Evolutionary conservation across 2,888 invertebrate genomes (phyloP), one percentile per base, ranked within the genome.

Genomic region (Epiblema foenella): DNA sequence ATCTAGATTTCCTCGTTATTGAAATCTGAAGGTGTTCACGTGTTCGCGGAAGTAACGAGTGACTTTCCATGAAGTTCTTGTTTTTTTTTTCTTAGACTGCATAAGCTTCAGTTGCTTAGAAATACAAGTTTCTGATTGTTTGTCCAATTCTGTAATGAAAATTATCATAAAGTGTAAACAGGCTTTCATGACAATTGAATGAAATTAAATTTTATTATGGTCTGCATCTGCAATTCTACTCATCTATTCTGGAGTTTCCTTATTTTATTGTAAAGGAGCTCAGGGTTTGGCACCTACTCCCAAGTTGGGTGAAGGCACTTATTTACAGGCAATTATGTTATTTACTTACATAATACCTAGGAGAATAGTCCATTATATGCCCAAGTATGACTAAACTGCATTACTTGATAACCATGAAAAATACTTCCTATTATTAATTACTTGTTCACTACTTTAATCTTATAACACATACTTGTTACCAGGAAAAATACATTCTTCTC

Each of bases 21-120:
- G 39, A 59, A 57, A 59, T 33, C 29, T 18, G 10, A 51, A 67
- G 24, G 3, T 60, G 49, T 70, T 42, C 5, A 56, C 57, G 42
- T 56, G 46, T 52, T 56, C 42, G 15, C 46, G 62, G 67, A 62
- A 71, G 71, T 62, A 56, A 54, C 33, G n/a, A 37, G 20, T 18
- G 37, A 52, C 20, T 37, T 62, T 4, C n/a, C 20, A 20, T 5
- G n/a, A 24, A 24, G 24, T 24, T 42, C 15, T 0, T 15, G 12
- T 2, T 42, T 42, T 42, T 42, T n/a, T 5, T n/a, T n/a, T 12
- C 15, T n/a, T n/a, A 46, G 42, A 46, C 7, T 46, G n/a, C 8
- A 15, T n/a, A 46, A 46, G 46, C 15, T 46, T 46, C 46, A n/a
- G 46, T 46, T 46, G 8, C 1, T 46, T 12, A 46, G 7, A 12